Conservation (phyloP, 2,113 vertebrate genomes). For the Zeus faber region DNA sequence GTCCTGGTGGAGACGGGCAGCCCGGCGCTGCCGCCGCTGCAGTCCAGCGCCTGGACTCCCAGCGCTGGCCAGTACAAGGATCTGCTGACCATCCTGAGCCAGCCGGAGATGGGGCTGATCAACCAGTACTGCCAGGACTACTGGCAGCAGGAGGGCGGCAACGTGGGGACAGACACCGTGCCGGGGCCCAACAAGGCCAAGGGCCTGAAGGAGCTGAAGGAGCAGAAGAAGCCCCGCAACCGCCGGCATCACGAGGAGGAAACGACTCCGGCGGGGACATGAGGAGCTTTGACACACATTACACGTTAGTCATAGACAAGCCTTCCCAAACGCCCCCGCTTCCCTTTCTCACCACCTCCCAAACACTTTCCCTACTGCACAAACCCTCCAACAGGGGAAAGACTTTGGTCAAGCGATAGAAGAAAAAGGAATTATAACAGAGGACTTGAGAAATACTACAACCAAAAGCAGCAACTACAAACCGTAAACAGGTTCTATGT, state of each 20-base stretch:
- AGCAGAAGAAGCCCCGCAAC: constrained; percentile 94
- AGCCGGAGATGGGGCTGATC: constrained; percentile 95
- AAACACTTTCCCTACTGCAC: constrained; percentile 31
- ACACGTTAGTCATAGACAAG: constrained; percentile 14
- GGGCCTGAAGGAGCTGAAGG: constrained; percentile 86
- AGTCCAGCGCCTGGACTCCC: constrained; percentile 78
- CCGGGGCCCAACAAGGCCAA: constrained; percentile 67
- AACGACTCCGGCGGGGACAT: constrained; percentile 84
- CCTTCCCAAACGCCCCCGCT: constrained; percentile 6
- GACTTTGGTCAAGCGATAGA: constrained; percentile 45
- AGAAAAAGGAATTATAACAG: constrained; percentile 24
- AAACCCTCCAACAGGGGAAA: constrained; percentile 42
- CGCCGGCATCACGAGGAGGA: constrained; percentile 89
- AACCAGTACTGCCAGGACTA: constrained; percentile 99
- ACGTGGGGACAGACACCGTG: constrained; percentile 70
- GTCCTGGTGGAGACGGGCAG: constrained; percentile 82
- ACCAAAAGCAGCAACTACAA: constrained; percentile 42
- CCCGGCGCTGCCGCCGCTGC: constrained; percentile 60
- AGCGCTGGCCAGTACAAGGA: constrained; percentile 86
- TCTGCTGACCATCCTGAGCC: constrained; percentile 93
- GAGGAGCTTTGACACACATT: constrained; percentile 57
- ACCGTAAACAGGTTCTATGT: constrained; percentile 51
- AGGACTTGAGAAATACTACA: constrained; percentile 38
- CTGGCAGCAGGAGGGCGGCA: constrained; percentile 84
- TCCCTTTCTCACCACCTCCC: constrained; percentile 29